Conservation (phyloP, 2,113 vertebrate species). For the Trogon surrucura region DNA sequence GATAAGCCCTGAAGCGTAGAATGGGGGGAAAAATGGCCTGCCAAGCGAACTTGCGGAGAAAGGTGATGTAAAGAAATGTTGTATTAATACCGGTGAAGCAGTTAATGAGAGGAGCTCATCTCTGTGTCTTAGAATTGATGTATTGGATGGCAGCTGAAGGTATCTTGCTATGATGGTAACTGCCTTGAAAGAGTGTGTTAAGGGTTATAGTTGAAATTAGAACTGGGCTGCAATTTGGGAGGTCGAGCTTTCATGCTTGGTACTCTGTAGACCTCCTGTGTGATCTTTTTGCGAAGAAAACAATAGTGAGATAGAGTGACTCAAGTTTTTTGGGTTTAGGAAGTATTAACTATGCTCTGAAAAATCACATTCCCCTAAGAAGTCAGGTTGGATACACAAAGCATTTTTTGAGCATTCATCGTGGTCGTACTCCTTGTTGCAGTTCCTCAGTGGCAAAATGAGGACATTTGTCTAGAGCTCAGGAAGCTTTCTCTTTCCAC, state of each 20-base stretch:
- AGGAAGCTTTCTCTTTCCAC: not conserved
- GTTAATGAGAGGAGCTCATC: not conserved
- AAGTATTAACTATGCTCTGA: not conserved
- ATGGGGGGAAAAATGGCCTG: not conserved
- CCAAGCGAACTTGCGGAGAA: not conserved
- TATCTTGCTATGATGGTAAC: not conserved
- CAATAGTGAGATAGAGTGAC: not conserved
- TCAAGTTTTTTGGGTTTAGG: not conserved
- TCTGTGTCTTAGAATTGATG: not conserved
- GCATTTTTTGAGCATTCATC: not conserved
- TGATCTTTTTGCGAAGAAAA: conserved; percentile 15
- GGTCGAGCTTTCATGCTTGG: conserved; percentile 44
- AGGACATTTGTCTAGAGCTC: not conserved
- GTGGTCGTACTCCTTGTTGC: not conserved
- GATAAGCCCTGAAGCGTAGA: not conserved
- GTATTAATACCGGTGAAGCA: not conserved
- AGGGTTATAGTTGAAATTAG: conserved; percentile 21
- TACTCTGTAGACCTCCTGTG: conserved; percentile 25
- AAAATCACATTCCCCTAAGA: not conserved
- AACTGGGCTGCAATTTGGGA: conserved; percentile 31
- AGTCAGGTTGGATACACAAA: not conserved
- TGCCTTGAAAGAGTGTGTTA: not conserved
- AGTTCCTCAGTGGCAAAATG: not conserved
- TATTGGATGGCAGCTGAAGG: not conserved
- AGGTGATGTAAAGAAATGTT: not conserved